Evolutionary conservation across 2,888 invertebrate genomes (phyloP).

Genomic region (Chrysolina americana): DNA sequence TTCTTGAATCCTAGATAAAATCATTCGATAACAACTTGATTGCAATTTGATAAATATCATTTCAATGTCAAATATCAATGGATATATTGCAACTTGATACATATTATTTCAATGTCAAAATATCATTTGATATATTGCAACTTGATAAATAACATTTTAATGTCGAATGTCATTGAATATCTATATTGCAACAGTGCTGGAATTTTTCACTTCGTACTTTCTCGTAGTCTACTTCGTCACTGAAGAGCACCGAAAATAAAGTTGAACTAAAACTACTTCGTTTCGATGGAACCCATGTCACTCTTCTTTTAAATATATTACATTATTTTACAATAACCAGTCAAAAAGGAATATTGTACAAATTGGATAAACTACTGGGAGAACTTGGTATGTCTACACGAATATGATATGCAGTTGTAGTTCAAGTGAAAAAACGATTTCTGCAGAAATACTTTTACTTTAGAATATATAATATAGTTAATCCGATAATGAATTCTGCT

Average conservation of each 20-base stretch:
- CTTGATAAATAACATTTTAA: too few relatives aligned
- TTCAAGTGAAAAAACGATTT: conserved; percentile 16
- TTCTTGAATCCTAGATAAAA: too few relatives aligned
- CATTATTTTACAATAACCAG: conserved; percentile 14
- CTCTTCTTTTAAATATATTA: not conserved
- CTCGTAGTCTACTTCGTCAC: too few relatives aligned
- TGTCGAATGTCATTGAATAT: too few relatives aligned
- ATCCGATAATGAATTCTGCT: not conserved
- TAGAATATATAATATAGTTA: conserved; percentile 21
- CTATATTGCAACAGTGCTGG: not conserved
- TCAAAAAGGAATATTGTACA: conserved; percentile 18
- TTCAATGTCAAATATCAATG: too few relatives aligned
- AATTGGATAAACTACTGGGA: not conserved
- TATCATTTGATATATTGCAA: too few relatives aligned
- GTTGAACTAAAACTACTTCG: not conserved
- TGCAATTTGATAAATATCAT: too few relatives aligned
- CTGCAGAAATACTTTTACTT: conserved; percentile 12
- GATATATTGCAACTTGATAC: too few relatives aligned
- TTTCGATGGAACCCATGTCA: not conserved
- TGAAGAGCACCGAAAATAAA: not conserved
- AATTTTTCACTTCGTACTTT: too few relatives aligned
- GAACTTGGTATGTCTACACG: conserved; percentile 9
- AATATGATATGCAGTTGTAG: conserved; percentile 22
- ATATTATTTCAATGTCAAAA: too few relatives aligned
- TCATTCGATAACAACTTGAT: too few relatives aligned